Evolutionary conservation across 2,113 vertebrate species (phyloP), one percentile per base, ranked within the genome.

Genomic region (Nansenia antarctica): DNA sequence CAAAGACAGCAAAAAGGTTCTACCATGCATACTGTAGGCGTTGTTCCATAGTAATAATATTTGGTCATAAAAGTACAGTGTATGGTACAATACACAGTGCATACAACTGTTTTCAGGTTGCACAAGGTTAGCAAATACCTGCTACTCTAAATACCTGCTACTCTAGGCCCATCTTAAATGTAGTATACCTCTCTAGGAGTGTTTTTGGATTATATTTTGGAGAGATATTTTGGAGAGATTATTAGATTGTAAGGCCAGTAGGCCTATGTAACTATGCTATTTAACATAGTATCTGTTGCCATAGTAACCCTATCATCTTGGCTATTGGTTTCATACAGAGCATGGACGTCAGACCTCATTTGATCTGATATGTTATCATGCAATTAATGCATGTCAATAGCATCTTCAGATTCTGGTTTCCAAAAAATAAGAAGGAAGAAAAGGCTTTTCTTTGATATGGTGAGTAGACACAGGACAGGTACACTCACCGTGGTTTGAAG

Each of bases 401-500:
- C 39, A 42, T 42, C 18, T 35, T 42, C 39, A 18, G 39, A 42
- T 5, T 5, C 39, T 18, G 18, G 39, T 18, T 42, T 20, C n/a
- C 11, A 6, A 1, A 5, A 49, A n/a, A 22, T 20, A 49, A 18
- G 18, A 18, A 37, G 18, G 5, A 9, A 20, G 6, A 49, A n/a
- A n/a, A n/a, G n/a, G n/a, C n/a, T 57, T 29, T 30, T 30, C 29
- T 57, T 57, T 12, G 15, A 18, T 31, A 30, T 57, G 26, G 29
- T 26, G 30, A 30, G 26, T 27, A 30, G 30, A 31, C 29, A 30
- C 55, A 5, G 59, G 5, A 14, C 61, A 20, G 53, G 39, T 9
- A 63, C n/a, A n/a, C 89, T 57, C 73, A 96, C 97, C 96, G 29
- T 96, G 95, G 86, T 96, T 96, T 53, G 90, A 92, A 59, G 94